A percentile compares a stretch with the other conserved stretches of the same genome.
phyloP scores from a whole-genome alignment of 2,888 invertebrate genomes.

The Pegoplata infirma region DNA sequence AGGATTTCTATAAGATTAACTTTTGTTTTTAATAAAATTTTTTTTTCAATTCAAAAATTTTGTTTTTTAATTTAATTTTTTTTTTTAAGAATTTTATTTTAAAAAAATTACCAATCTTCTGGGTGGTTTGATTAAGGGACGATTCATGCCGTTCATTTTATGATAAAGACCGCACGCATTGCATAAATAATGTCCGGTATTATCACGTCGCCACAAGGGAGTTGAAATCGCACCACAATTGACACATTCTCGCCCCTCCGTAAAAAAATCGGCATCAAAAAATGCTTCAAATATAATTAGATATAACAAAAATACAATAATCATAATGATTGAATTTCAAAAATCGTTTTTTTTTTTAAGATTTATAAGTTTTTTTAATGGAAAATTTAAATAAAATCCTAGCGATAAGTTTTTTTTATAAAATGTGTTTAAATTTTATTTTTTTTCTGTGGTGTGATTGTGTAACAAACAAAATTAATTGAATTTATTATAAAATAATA shows the following conservation, averaged over 20 bases:
- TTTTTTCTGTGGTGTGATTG: slow-evolving; percentile 48
- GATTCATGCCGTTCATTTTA: slow-evolving; percentile 97
- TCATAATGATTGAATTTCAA: slow-evolving; percentile 16
- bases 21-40: slow-evolving; percentile 26
- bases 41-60: slow-evolving; percentile 58
- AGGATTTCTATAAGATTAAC: slow-evolving; percentile 78
- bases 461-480: slow-evolving; percentile 73
- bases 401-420: slow-evolving; percentile 23
- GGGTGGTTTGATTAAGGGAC: slow-evolving; percentile 94
- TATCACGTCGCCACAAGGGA: slow-evolving; percentile 98
- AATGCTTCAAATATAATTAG: slow-evolving; percentile 75
- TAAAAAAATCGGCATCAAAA: slow-evolving; percentile 79
- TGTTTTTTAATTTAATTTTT: slow-evolving; percentile 59
- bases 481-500: slow-evolving; percentile 76
- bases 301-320: slow-evolving; percentile 49
- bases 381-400: slow-evolving; percentile 48
- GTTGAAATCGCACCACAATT: slow-evolving; percentile 99
- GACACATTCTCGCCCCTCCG: slow-evolving; percentile 97
- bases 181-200: slow-evolving; percentile 99
- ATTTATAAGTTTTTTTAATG: slow-evolving; percentile 24
- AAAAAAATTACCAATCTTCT: slow-evolving; percentile 87
- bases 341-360: slow-evolving; percentile 15
- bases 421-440: slow-evolving; percentile 50
- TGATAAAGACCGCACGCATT: slow-evolving; percentile 99
- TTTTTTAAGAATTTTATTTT: slow-evolving; percentile 56